phyloP scores from a whole-genome alignment of 2,113 vertebrate genomes.

The Herpetotheres cachinnans region DNA sequence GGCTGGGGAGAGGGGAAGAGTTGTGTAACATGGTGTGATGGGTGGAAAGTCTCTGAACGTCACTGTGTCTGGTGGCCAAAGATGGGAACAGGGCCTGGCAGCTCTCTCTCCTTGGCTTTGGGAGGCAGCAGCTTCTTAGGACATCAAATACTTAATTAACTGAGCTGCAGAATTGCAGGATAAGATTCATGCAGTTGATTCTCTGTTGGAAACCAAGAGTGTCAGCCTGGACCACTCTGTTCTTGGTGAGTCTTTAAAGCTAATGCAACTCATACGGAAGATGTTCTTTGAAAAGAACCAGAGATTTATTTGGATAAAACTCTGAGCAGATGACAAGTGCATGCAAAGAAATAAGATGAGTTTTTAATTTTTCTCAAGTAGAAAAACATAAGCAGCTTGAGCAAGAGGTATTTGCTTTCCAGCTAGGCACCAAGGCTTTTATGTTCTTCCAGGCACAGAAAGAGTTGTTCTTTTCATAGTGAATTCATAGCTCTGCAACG shows the following conservation, averaged over 20 bases:
- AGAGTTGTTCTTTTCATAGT: background rate
- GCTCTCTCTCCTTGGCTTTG: background rate
- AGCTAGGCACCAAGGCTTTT: background rate
- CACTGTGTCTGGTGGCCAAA: background rate
- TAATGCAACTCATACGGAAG: background rate
- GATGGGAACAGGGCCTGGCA: background rate
- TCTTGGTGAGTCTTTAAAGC: constrained; percentile 47
- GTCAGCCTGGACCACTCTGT: background rate
- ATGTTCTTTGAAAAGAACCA: constrained; percentile 11
- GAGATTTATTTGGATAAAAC: constrained; percentile 30
- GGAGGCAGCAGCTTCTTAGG: constrained; percentile 3
- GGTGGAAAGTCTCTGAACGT: background rate
- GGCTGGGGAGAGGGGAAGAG: background rate
- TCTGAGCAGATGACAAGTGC: constrained; percentile 5
- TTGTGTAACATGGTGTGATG: background rate
- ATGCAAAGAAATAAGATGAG: constrained; percentile 21
- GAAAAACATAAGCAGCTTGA: background rate
- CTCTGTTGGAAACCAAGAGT: constrained; percentile 1
- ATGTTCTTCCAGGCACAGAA: background rate
- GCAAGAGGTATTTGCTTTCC: constrained; percentile 10
- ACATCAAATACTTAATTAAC: constrained; percentile 22
- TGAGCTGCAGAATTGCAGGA: background rate
- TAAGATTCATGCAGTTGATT: background rate
- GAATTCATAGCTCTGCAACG: constrained; percentile 1
- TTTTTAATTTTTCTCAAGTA: constrained; percentile 24